Percentiles rank a stretch among this genome's conserved stretches.
phyloP scores from a whole-genome alignment of 2,797 vertebrate genomes.

The Apogon talboti region DNA sequence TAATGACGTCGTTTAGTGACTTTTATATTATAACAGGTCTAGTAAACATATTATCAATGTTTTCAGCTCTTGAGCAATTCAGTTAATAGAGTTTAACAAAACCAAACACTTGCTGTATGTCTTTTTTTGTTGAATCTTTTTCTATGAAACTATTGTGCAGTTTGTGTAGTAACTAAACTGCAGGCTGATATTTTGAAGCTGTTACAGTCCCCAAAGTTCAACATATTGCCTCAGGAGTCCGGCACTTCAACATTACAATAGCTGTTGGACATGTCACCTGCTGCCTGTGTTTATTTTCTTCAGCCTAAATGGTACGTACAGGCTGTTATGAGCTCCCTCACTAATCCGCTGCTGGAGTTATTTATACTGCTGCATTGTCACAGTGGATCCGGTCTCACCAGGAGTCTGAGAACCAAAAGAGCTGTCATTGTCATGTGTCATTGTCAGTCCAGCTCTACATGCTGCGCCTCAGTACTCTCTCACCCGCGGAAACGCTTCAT shows the following conservation, averaged over 20 bases:
- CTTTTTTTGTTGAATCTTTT: neutral
- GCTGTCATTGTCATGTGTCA: slow-evolving; percentile 63
- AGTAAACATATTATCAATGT: no score
- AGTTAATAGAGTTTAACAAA: no score
- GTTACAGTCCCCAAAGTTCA: slow-evolving; percentile 35
- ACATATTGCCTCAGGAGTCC: slow-evolving; percentile 34
- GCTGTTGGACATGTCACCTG: slow-evolving; percentile 54
- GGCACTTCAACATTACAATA: slow-evolving; percentile 22
- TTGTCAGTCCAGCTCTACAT: slow-evolving; percentile 44
- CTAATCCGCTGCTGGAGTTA: slow-evolving; percentile 66
- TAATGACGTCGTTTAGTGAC: no score
- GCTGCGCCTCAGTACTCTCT: slow-evolving; percentile 23
- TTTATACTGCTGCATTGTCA: slow-evolving; percentile 67
- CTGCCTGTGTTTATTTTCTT: slow-evolving; percentile 59
- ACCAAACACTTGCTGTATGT: neutral
- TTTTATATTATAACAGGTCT: no score
- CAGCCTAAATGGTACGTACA: slow-evolving; percentile 55
- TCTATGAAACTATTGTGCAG: neutral
- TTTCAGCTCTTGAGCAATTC: no score
- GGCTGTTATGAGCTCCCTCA: slow-evolving; percentile 53
- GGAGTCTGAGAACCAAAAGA: slow-evolving; percentile 48
- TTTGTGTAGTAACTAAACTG: slow-evolving; percentile 12
- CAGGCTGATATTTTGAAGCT: slow-evolving; percentile 16
- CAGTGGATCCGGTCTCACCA: slow-evolving; percentile 56
- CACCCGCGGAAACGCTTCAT: slow-evolving; percentile 26